These are phyloP conservation scores for Cinclus mexicanus DNA, from an alignment of 2,113 vertebrate genomes.

Conservation along the genomic window DNA sequence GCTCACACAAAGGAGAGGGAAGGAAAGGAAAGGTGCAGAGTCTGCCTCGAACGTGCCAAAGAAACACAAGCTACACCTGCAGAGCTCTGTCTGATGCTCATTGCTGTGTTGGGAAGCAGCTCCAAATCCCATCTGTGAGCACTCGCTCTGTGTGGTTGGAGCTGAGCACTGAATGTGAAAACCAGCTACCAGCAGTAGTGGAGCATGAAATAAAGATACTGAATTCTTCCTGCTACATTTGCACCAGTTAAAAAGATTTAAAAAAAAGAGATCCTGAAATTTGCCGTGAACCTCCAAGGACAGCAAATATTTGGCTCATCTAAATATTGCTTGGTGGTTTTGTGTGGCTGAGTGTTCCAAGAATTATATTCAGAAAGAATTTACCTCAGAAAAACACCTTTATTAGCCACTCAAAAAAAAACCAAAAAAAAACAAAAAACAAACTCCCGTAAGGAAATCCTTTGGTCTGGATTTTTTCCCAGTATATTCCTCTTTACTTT, in stretches of 20 bases:
- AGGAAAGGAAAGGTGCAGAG: neutral
- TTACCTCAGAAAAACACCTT: conserved; percentile 28
- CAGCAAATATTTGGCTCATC: neutral
- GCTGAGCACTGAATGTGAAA: neutral
- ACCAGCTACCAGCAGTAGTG: fast-evolving
- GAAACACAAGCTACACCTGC: fast-evolving
- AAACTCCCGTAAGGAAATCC: conserved; percentile 21
- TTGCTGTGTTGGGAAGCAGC: neutral
- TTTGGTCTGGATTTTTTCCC: conserved; percentile 51
- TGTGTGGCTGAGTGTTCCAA: neutral
- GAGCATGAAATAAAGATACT: neutral
- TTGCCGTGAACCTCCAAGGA: neutral
- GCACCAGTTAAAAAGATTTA: neutral
- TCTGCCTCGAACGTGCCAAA: fast-evolving
- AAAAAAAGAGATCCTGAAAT: neutral
- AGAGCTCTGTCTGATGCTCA: fast-evolving
- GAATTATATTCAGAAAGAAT: neutral
- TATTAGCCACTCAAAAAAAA: neutral
- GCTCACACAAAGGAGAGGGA: neutral
- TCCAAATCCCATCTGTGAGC: neutral
- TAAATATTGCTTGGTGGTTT: neutral
- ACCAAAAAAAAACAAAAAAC: no score
- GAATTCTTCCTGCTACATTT: neutral
- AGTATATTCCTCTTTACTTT: conserved; percentile 44
- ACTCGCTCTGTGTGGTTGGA: fast-evolving